A percentile compares a stretch with the other conserved stretches of the same genome.
Conservation (phyloP, 2,113 vertebrate species). For the Kryptolebias marmoratus region DNA sequence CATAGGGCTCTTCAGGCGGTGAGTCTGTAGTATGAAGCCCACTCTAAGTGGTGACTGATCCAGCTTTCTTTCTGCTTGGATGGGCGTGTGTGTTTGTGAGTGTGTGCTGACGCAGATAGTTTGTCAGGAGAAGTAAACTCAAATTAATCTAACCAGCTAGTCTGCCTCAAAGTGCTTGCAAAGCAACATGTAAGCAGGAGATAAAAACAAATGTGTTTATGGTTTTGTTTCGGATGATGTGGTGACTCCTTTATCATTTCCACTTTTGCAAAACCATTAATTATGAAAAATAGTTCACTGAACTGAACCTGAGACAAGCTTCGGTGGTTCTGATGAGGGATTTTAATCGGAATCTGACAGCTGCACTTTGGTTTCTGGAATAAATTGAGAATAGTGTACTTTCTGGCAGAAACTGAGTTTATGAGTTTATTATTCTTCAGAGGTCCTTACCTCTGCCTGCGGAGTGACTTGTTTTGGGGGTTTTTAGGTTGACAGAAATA, state of each 20-base stretch:
- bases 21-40: conserved; percentile 41
- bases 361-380: conserved; percentile 43
- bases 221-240: conserved; percentile 42
- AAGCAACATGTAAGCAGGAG: conserved; percentile 39
- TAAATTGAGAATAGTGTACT: conserved; percentile 54
- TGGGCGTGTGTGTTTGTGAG: conserved; percentile 14
- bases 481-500: no score
- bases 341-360: conserved; percentile 48
- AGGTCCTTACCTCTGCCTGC: conserved; percentile 8
- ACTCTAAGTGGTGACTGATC: conserved; percentile 68
- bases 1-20: conserved; percentile 25
- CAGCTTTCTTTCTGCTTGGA: conserved; percentile 38
- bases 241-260: conserved; percentile 27
- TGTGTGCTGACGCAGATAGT: conserved; percentile 18
- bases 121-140: conserved; percentile 41
- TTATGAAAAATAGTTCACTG: conserved; percentile 59
- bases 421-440: conserved; percentile 34
- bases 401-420: conserved; percentile 61
- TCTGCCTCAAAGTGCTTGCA: conserved; percentile 45
- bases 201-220: conserved; percentile 36
- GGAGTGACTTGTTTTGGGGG: background rate
- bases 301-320: conserved; percentile 20
- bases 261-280: conserved; percentile 47
- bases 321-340: conserved; percentile 45
- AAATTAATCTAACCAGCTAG: conserved; percentile 33